Evolutionary conservation across 2,113 vertebrate species (phyloP), one percentile per base, ranked within the genome.

Genomic region (Carassius auratus): DNA sequence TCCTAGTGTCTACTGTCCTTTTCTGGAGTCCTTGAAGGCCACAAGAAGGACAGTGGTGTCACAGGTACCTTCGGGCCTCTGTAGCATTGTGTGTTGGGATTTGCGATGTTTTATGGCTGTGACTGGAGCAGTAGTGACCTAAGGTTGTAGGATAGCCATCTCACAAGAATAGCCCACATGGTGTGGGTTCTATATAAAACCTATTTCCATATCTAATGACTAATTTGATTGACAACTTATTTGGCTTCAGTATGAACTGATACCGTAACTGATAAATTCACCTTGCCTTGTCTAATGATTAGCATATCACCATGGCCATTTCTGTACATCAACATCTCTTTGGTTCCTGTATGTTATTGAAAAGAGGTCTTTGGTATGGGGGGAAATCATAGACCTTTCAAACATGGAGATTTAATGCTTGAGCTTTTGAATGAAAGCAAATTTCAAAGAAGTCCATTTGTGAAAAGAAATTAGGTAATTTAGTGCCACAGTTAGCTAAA

Each of bases 11-110:
- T 23, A 84, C 52, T 55, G 64, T 71, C 64, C 64, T 71, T 33
- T 55, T 36, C 15, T 14, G 30, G 10, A 19, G 62, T 69, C 75
- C 62, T 77, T 84, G 75, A 87, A 84, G 82, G 73, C 75, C 81
- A 21, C 36, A 13, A 36, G 42, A 79, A 71, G 84, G 84, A 79
- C 76, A 73, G 76, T 8, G 45, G 66, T 61, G 84, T 69, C 45
- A 30, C 17, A 59, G 76, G 48, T 62, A 69, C 30, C 62, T 57
- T 78, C 36, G 71, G 66, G 68, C 66, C 68, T 42, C 80, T 66
- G 48, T 17, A 23, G 64, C 64, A 82, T 82, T 36, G 26, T 73
- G 68, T 30, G 30, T 73, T 73, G 48, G 48, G 50, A 73, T 83
- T 59, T 36, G 21, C 9, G 12, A 83, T 83, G 81, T 55, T 73